Percentiles rank a stretch among this genome's conserved stretches.
phyloP scores from a whole-genome alignment of 2,113 vertebrate genomes.

The Anseranas semipalmata region DNA sequence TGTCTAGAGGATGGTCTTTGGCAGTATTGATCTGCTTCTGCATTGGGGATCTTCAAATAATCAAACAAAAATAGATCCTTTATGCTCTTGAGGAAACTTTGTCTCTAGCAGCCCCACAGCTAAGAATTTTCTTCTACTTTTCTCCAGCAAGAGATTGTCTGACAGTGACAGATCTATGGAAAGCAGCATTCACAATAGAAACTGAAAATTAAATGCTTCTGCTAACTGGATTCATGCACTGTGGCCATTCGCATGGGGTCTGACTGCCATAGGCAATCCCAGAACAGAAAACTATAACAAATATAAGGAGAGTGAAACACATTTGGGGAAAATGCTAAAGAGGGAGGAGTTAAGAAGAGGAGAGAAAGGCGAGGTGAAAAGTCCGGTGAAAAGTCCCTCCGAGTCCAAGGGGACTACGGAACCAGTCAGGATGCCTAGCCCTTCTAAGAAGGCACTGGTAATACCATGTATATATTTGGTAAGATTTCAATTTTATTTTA shows the following conservation, averaged over 20 bases:
- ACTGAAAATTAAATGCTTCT: background rate
- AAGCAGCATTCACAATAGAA: background rate
- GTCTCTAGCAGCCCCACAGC: background rate
- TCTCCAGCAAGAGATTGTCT: background rate
- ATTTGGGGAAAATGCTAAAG: background rate
- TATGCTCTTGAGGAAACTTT: background rate
- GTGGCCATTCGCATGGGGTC: background rate
- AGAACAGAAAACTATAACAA: background rate
- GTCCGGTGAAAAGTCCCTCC: background rate
- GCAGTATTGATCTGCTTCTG: background rate
- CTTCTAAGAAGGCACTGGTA: background rate
- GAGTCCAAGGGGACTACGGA: background rate
- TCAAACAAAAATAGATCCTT: background rate
- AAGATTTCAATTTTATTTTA: background rate
- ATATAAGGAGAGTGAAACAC: background rate
- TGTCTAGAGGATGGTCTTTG: background rate
- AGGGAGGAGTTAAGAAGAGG: background rate
- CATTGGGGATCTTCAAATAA: background rate
- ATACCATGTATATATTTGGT: background rate
- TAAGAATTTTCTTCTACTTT: background rate
- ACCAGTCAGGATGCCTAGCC: background rate
- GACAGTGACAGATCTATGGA: background rate
- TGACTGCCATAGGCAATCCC: background rate
- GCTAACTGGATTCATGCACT: background rate
- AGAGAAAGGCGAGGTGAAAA: rapidly evolving